phyloP scores from a whole-genome alignment of 35 echinoderm and acorn worm genomes.

The Lytechinus variegatus region DNA sequence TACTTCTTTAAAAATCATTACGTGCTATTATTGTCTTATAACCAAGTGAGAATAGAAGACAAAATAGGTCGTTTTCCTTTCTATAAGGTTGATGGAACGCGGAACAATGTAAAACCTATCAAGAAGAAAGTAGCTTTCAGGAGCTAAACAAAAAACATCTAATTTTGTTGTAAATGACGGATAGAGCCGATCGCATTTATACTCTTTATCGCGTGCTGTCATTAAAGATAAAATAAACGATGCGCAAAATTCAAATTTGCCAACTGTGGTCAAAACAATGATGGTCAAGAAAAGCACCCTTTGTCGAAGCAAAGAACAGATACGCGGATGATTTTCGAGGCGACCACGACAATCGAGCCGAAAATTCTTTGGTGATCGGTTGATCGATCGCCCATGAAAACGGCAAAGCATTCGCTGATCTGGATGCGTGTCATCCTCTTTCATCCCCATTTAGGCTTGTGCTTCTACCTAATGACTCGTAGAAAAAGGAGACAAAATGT shows the following conservation, averaged over 20 bases:
- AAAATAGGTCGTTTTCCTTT: too few species aligned
- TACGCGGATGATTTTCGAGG: not conserved
- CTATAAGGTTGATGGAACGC: too few species aligned
- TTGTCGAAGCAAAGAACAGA: not conserved
- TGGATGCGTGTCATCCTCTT: not conserved
- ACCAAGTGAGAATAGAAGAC: too few species aligned
- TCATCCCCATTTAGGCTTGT: not conserved
- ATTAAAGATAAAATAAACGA: too few species aligned
- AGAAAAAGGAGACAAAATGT: not conserved
- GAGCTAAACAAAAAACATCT: too few species aligned
- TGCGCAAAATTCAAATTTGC: not conserved
- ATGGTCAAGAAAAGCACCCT: not conserved
- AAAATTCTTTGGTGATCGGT: not conserved
- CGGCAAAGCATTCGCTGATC: not conserved
- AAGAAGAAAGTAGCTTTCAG: too few species aligned
- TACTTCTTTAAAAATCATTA: too few species aligned
- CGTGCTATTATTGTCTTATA: too few species aligned
- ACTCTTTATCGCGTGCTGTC: not conserved
- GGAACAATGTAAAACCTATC: too few species aligned
- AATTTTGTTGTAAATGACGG: not conserved
- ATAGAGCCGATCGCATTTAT: not conserved
- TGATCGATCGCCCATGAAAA: conserved; percentile 9
- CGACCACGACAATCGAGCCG: not conserved
- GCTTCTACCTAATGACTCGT: not conserved
- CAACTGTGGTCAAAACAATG: not conserved